Evolutionary conservation across 2,113 vertebrate genomes (phyloP).

Genomic region (Galbula dea): DNA sequence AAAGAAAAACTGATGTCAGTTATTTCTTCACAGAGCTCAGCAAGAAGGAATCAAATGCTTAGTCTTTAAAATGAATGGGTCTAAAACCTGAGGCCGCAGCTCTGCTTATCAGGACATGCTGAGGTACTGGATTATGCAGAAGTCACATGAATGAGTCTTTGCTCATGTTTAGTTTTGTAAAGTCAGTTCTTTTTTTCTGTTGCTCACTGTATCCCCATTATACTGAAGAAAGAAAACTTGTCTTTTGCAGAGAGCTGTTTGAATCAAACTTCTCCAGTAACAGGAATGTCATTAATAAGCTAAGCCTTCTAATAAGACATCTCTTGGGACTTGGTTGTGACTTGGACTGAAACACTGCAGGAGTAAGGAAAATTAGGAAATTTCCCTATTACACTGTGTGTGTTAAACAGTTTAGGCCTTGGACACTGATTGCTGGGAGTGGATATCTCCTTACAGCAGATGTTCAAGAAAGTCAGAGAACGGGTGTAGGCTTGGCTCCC

Average conservation of each 20-base stretch:
- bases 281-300: background rate
- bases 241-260: background rate
- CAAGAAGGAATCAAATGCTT: slow-evolving; percentile 25
- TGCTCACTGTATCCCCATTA: background rate
- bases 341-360: background rate
- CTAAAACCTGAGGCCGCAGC: slow-evolving; percentile 9
- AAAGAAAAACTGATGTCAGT: slow-evolving; percentile 48
- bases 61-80: slow-evolving; percentile 31
- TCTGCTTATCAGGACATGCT: slow-evolving; percentile 21
- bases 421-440: background rate
- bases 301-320: background rate
- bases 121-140: background rate
- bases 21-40: slow-evolving; percentile 45
- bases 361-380: background rate
- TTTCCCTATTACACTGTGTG: background rate
- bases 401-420: background rate
- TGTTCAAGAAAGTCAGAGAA: background rate
- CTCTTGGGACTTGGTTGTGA: background rate
- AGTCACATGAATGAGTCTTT: background rate
- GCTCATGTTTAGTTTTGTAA: background rate
- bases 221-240: background rate
- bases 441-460: background rate
- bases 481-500: background rate
- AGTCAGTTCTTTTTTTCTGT: background rate
- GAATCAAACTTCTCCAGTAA: background rate